Base-by-base conservation (phyloP, 2,888 invertebrate species). In the Dolomedes plantarius region DNA sequence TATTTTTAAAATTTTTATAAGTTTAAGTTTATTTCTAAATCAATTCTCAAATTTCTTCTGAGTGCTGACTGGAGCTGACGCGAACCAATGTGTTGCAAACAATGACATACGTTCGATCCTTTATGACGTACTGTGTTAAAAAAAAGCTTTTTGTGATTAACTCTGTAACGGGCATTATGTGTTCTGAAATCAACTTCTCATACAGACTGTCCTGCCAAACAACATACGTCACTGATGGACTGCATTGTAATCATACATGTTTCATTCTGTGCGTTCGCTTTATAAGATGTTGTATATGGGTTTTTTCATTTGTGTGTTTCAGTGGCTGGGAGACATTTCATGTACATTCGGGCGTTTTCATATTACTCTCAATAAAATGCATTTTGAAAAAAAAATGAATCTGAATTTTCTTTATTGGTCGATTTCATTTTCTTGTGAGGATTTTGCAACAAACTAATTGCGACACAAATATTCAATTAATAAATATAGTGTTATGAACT, bases 61-160 rank as follows among this genome's bases (percentile, higher is more conserved):
- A 36, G 5, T 5, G 5, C 6, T 36, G 36, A 36, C n/a, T n/a
- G n/a, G n/a, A n/a, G n/a, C n/a, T n/a, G n/a, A n/a, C n/a, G n/a
- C n/a, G n/a, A n/a, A n/a, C n/a, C n/a, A n/a, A n/a, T 36, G 9
- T 9, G 36, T 36, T 36, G 36, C n/a, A n/a, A n/a, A 36, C 36
- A 36, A 7, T 6, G 9, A 9, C 36, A 36, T 7, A 23, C n/a
- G 56, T 5, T 11, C 23, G 11, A 56, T 16, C 16, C 46, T 46
- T 36, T 11, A 7, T n/a, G 16, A 6, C 7, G 56, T 56, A 23
- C 56, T 56, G 56, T 56, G 56, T 46, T 46, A 46, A 13, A 46
- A 36, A 56, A 56, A 56, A 56, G 56, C 56, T 23, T 56, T 46
- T 56, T 56, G 56, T 56, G 56, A 56, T 56, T 56, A 56, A 56